Evolutionary conservation across 2,797 vertebrate genomes (phyloP).

Genomic region (Alca torda): DNA sequence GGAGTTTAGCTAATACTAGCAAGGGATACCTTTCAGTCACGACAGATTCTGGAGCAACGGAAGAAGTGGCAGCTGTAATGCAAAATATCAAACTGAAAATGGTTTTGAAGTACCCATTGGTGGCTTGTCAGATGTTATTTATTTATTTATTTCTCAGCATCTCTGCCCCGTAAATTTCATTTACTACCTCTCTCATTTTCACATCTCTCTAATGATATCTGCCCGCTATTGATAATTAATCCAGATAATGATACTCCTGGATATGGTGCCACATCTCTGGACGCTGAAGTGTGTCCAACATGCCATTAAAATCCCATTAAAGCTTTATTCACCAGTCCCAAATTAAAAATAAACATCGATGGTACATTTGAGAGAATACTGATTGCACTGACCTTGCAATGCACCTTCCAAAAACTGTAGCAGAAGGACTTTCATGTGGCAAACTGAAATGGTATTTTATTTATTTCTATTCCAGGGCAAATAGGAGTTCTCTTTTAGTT

Average conservation of each 20-base stretch:
- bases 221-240: constrained; percentile 78
- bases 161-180: constrained; percentile 57
- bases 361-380: constrained; percentile 67
- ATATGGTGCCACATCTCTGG: constrained; percentile 74
- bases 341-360: constrained; percentile 76
- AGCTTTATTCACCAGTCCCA: constrained; percentile 74
- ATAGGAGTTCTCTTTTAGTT: neutral
- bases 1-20: neutral
- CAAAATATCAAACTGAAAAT: constrained; percentile 1
- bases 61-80: neutral
- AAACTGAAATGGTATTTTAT: neutral
- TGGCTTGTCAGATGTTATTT: constrained; percentile 23
- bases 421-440: neutral
- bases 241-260: constrained; percentile 74
- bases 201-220: constrained; percentile 68
- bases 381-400: constrained; percentile 73
- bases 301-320: constrained; percentile 80
- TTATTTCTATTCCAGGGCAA: neutral
- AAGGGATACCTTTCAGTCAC: neutral
- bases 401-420: constrained; percentile 28
- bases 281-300: constrained; percentile 78
- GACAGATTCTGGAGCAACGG: neutral
- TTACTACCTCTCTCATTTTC: constrained; percentile 64
- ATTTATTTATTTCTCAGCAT: constrained; percentile 22
- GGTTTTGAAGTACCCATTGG: neutral